Evolutionary conservation across 2,797 vertebrate genomes (phyloP), one percentile per base, ranked within the genome.

Genomic region (Mionectes olivaceus): DNA sequence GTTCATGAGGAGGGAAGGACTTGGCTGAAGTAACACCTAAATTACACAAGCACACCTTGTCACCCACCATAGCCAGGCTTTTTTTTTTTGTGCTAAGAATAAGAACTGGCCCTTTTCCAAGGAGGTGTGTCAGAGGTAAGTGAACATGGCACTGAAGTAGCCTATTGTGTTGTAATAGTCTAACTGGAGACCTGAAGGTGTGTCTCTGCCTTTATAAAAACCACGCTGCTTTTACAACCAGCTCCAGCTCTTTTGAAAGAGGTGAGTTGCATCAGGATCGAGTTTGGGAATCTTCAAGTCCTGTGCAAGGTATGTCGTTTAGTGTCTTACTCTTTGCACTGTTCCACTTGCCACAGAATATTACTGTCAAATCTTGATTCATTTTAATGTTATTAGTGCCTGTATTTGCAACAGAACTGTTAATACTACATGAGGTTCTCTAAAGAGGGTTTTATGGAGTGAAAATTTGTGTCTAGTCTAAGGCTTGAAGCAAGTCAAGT

Each of bases 141-240:
- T 3, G 83, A 93, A 49, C 74, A 60, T 71, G 71, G 80, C 59
- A 56, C 6, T n/a, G 49, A 89, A 95, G 65, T 59, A 57, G 82
- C 86, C 92, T 50, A 87, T 89, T 95, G 86, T 92, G 93, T 84
- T 95, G 77, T 91, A 98, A 96, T 41, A 95, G 17, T 50, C 70
- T 78, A 67, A 30, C 30, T 19, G 70, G 76, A 90, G 86, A 60
- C 33, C 57, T 56, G 78, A 94, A 97, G 97, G 97, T 92, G 97
- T 97, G 97, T 94, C 97, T 84, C 79, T 44, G 61, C 78, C 83
- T 90, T 86, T 96, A 97, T 97, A 97, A 97, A 95, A 67, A 74
- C 74, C 33, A 27, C 1, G 0, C 44, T 37, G 80, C 76, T 50
- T 76, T 81, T 41, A 71, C 76, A 28, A 3, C 0, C 5, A 46